phyloP scores from a whole-genome alignment of 1,140 invertebrate genomes.

The Drosophila bipectinata region DNA sequence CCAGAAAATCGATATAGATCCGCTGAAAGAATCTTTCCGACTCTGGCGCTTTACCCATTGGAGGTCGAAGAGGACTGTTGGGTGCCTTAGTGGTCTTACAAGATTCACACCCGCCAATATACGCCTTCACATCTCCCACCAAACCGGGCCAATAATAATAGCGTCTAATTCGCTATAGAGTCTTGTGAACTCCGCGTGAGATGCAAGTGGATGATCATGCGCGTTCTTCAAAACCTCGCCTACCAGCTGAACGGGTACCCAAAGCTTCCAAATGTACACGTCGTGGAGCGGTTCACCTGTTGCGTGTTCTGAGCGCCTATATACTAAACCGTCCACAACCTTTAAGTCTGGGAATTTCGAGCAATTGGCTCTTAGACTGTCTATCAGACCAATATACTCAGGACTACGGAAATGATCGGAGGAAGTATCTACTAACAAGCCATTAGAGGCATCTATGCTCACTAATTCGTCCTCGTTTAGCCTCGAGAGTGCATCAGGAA shows the following conservation, averaged over 20 bases:
- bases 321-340: too few species aligned
- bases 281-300: too few species aligned
- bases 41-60: slow-evolving; percentile 11
- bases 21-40: slow-evolving; percentile 29
- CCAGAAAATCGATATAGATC: slow-evolving; percentile 36
- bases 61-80: slow-evolving; percentile 17
- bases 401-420: too few species aligned
- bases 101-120: neutral
- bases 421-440: too few species aligned
- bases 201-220: slow-evolving; percentile 10
- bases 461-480: too few species aligned
- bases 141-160: slow-evolving; percentile 26
- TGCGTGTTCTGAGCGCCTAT: too few species aligned
- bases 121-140: slow-evolving; percentile 7
- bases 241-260: neutral
- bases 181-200: slow-evolving; percentile 4
- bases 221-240: neutral
- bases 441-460: too few species aligned
- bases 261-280: too few species aligned
- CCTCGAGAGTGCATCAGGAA: too few species aligned
- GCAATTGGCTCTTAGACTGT: too few species aligned
- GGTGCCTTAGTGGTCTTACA: slow-evolving; percentile 21
- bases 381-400: too few species aligned
- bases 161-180: neutral
- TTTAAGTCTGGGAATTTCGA: too few species aligned